Evolutionary conservation across 2,888 invertebrate species (phyloP).

Genomic region (Drosophila koepferae): DNA sequence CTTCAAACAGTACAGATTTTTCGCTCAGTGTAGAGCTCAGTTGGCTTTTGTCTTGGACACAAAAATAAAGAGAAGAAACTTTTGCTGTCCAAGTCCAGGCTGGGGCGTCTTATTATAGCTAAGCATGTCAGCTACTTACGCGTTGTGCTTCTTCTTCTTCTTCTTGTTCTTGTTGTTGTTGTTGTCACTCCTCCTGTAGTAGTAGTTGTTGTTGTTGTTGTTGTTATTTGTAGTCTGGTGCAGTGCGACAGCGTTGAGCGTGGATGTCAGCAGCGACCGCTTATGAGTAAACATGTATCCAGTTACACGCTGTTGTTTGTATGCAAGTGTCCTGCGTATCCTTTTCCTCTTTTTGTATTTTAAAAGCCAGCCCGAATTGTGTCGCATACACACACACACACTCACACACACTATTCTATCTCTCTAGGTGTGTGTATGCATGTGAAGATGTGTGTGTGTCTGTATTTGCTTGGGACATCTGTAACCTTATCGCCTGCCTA

Average conservation of each 20-base stretch:
- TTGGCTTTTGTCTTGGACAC: conserved; percentile 54
- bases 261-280: conserved; percentile 56
- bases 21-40: conserved; percentile 9
- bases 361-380: conserved; percentile 45
- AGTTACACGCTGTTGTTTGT: conserved; percentile 55
- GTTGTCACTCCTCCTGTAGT: conserved; percentile 9
- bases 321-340: conserved; percentile 50
- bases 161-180: conserved; percentile 22
- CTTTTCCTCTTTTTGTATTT: conserved; percentile 33
- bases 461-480: conserved; percentile 71
- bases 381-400: conserved; percentile 12
- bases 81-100: conserved; percentile 55
- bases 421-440: conserved; percentile 6
- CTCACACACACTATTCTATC: neutral
- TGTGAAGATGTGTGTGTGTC: neutral
- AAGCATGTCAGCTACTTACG: conserved; percentile 70
- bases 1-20: neutral
- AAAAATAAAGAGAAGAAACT: conserved; percentile 20
- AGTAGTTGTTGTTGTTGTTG: conserved; percentile 18
- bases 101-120: conserved; percentile 69
- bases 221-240: conserved; percentile 56
- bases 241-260: conserved; percentile 53
- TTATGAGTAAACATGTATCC: conserved; percentile 74
- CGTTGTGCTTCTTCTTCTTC: conserved; percentile 19
- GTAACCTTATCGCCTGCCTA: conserved; percentile 74